These are phyloP conservation scores for Sepioteuthis lessoniana DNA, from an alignment of 2,888 invertebrate species.

Conservation along the genomic window DNA sequence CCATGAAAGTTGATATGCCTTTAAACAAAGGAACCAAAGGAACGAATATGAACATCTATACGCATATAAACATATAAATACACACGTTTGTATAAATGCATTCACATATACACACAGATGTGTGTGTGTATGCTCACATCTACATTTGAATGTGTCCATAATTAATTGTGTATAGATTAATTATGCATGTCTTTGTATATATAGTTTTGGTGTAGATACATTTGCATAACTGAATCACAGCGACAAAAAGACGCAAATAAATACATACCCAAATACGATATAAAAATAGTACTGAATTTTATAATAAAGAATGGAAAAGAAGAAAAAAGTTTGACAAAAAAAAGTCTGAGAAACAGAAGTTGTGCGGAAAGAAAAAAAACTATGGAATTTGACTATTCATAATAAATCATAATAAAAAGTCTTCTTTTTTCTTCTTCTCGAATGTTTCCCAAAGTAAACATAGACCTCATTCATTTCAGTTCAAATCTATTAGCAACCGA, in stretches of 20 bases:
- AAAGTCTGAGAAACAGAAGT: neutral
- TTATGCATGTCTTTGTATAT: neutral
- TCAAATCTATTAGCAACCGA: constrained; percentile 13
- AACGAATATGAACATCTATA: no score
- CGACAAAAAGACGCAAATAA: no score
- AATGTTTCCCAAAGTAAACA: constrained; percentile 10
- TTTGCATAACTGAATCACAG: no score
- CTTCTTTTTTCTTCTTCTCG: neutral
- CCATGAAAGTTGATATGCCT: no score
- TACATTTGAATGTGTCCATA: no score
- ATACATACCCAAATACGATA: neutral
- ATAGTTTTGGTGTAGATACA: neutral
- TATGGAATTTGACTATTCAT: neutral
- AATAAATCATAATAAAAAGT: neutral
- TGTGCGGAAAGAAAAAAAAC: neutral
- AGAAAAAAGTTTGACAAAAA: neutral
- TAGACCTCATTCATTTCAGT: constrained; percentile 33
- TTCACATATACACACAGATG: no score
- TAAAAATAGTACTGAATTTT: neutral
- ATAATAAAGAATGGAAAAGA: neutral
- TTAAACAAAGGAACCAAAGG: no score
- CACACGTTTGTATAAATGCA: no score
- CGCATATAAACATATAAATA: no score
- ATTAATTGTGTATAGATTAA: no score
- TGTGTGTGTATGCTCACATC: no score